These are phyloP conservation scores for Drosophila fungiperda DNA, from an alignment of 2,888 invertebrate species.

Conservation along the genomic window DNA sequence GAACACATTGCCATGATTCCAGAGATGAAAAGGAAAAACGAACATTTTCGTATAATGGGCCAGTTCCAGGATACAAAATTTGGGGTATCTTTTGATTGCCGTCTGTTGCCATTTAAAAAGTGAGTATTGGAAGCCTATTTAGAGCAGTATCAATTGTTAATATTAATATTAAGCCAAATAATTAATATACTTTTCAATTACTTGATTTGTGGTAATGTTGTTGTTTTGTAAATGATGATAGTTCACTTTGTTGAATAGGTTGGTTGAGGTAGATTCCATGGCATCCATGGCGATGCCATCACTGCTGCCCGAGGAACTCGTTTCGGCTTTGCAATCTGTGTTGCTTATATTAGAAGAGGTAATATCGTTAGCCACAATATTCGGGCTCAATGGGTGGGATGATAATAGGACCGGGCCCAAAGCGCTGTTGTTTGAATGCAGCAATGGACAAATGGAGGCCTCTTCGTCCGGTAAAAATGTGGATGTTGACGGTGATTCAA, in stretches of 20 bases:
- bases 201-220: conserved; percentile 70
- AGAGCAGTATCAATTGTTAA: not conserved
- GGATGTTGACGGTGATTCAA: conserved; percentile 83
- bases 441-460: conserved; percentile 88
- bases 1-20: conserved; percentile 90
- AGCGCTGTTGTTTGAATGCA: conserved; percentile 87
- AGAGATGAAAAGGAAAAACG: conserved; percentile 91
- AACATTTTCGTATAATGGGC: conserved; percentile 90
- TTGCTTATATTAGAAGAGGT: conserved; percentile 76
- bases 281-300: conserved; percentile 84
- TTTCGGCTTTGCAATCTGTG: conserved; percentile 73
- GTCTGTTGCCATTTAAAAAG: conserved; percentile 86
- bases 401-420: conserved; percentile 87
- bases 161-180: not conserved
- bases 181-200: conserved; percentile 32
- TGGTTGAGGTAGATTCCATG: conserved; percentile 73
- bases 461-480: conserved; percentile 87
- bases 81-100: conserved; percentile 86
- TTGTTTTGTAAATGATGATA: conserved; percentile 84
- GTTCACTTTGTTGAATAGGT: conserved; percentile 79
- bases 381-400: conserved; percentile 87
- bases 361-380: conserved; percentile 86
- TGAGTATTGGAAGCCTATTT: conserved; percentile 86
- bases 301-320: conserved; percentile 83
- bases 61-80: conserved; percentile 92